A percentile compares a stretch with the other conserved stretches of the same genome.
phyloP scores from a whole-genome alignment of 2,113 vertebrate genomes.

The Mesitornis unicolor region DNA sequence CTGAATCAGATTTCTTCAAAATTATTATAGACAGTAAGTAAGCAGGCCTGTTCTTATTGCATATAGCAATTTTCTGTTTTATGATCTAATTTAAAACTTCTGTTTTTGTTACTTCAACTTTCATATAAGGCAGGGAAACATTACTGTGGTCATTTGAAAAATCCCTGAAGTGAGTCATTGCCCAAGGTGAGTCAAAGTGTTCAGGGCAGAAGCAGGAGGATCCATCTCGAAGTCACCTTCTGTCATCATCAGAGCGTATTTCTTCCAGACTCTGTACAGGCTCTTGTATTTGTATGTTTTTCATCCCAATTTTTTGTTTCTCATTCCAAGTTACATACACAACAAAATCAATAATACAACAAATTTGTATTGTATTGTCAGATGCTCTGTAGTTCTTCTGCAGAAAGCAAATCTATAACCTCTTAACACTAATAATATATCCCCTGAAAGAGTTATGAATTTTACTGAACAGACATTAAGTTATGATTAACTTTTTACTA shows the following conservation, averaged over 20 bases:
- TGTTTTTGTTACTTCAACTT: background rate
- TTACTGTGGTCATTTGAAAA: background rate
- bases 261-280: background rate
- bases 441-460: background rate
- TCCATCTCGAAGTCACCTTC: background rate
- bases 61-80: background rate
- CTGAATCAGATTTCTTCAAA: background rate
- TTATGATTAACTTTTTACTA: background rate
- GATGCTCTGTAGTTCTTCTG: background rate
- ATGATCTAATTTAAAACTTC: background rate
- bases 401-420: background rate
- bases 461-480: background rate
- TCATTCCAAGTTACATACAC: background rate
- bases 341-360: background rate
- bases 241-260: background rate
- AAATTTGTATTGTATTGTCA: background rate
- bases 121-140: background rate
- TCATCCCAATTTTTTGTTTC: background rate
- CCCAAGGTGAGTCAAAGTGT: background rate
- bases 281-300: background rate
- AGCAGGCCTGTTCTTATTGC: background rate
- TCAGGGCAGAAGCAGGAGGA: background rate
- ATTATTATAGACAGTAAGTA: background rate
- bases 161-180: fast-evolving
- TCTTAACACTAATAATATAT: background rate